These are phyloP conservation scores for Trochalopteron elliotii DNA, from an alignment of 2,113 vertebrate species.

Conservation along the genomic window DNA sequence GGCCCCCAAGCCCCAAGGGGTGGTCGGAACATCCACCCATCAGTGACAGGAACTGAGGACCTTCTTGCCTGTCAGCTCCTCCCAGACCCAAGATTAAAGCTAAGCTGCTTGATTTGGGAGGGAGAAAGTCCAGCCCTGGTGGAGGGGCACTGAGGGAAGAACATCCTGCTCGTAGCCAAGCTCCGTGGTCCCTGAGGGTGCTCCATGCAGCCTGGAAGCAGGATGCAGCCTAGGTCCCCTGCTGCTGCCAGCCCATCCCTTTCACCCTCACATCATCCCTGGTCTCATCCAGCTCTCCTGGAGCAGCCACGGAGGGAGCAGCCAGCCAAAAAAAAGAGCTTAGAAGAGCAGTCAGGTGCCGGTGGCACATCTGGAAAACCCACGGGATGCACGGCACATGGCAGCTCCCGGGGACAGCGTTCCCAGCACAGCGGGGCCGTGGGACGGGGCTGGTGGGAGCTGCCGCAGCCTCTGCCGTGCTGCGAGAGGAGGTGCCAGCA, in stretches of 20 bases:
- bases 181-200: neutral
- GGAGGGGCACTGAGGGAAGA: rapidly evolving
- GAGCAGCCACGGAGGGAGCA: neutral
- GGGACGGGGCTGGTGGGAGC: neutral
- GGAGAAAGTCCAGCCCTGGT: neutral
- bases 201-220: rapidly evolving
- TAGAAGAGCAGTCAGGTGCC: rapidly evolving
- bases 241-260: neutral
- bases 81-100: neutral
- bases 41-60: neutral
- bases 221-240: neutral
- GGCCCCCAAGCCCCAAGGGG: rapidly evolving
- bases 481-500: neutral
- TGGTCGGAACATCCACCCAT: neutral
- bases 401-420: rapidly evolving
- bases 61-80: neutral
- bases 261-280: neutral
- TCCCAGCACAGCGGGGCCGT: neutral
- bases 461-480: neutral
- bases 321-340: neutral
- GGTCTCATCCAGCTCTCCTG: neutral
- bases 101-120: neutral
- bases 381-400: rapidly evolving
- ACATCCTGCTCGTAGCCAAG: too few species aligned
- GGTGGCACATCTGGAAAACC: neutral